Evolutionary conservation across 2,113 vertebrate genomes (phyloP).

Genomic region (Pangasianodon gigas): DNA sequence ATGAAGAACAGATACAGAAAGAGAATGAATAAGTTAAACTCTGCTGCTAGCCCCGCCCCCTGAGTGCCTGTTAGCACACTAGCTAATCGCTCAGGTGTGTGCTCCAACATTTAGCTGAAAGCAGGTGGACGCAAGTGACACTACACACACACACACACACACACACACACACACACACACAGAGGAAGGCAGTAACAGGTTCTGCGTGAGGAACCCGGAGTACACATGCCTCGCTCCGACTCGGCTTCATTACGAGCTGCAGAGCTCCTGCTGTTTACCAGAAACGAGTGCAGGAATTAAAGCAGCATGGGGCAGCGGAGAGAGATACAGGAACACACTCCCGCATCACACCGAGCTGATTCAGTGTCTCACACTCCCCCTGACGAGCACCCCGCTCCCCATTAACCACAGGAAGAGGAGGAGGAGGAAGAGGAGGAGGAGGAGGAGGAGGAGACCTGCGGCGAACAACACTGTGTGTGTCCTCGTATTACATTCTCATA

Average conservation of each 20-base stretch:
- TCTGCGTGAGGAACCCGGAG: constrained; percentile 64
- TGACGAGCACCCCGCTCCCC: constrained; percentile 18
- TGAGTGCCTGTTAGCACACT: neutral
- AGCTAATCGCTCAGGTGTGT: neutral
- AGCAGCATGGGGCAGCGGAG: constrained; percentile 39
- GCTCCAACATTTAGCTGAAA: neutral
- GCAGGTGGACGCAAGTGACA: neutral
- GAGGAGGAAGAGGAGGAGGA: neutral
- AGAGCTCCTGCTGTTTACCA: constrained; percentile 47
- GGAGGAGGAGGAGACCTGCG: neutral
- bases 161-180: neutral
- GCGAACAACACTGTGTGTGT: neutral
- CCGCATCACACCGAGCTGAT: constrained; percentile 37
- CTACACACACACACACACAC: neutral
- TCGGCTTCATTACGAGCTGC: constrained; percentile 29
- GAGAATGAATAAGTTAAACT: neutral
- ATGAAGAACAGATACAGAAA: neutral
- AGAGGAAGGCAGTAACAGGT: constrained; percentile 4
- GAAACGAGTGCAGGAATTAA: constrained; percentile 54
- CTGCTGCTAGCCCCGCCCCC: neutral
- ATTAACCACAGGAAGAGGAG: constrained; percentile 10
- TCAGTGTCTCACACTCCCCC: constrained; percentile 17
- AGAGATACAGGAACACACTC: constrained; percentile 8
- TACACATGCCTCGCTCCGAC: constrained; percentile 69
- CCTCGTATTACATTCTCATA: neutral